A percentile compares a stretch with the other conserved stretches of the same genome.
phyloP scores from a whole-genome alignment of 2,797 vertebrate genomes.

The Sternarchorhynchus goeldii region DNA sequence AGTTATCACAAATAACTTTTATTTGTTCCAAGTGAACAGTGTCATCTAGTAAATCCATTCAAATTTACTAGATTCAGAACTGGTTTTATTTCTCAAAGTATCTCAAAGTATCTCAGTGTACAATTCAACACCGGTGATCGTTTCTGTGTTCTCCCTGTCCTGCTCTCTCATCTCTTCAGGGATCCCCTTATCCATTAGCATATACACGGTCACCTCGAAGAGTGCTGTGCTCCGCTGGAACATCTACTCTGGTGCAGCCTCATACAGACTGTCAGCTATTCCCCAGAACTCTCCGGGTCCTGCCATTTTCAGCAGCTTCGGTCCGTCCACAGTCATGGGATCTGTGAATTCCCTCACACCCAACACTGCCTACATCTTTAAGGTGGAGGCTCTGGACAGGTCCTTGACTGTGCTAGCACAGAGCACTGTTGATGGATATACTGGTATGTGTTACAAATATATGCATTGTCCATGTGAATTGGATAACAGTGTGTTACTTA shows the following conservation, averaged over 20 bases:
- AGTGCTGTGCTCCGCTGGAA: constrained; percentile 72
- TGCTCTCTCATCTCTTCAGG: constrained; percentile 55
- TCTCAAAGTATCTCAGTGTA: no score
- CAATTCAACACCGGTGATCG: no score
- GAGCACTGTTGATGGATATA: constrained; percentile 55
- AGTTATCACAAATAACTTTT: no score
- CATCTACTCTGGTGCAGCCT: constrained; percentile 66
- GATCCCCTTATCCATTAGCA: constrained; percentile 62
- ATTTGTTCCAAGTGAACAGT: no score
- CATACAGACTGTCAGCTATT: constrained; percentile 73
- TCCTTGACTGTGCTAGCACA: constrained; percentile 53
- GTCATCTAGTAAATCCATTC: no score
- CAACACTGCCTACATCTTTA: constrained; percentile 65
- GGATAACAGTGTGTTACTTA: not conserved
- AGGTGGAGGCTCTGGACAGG: constrained; percentile 71
- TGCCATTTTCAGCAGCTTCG: constrained; percentile 66
- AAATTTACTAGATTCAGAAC: no score
- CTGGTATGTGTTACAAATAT: constrained; percentile 65
- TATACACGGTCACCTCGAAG: constrained; percentile 73
- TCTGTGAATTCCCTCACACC: constrained; percentile 72
- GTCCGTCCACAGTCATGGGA: constrained; percentile 75
- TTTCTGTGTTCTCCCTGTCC: not conserved
- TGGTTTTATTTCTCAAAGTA: no score
- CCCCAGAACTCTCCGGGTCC: constrained; percentile 51
- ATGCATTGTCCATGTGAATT: not conserved